phyloP scores from a whole-genome alignment of 2,113 vertebrate species.

The Prochilodus magdalenae region DNA sequence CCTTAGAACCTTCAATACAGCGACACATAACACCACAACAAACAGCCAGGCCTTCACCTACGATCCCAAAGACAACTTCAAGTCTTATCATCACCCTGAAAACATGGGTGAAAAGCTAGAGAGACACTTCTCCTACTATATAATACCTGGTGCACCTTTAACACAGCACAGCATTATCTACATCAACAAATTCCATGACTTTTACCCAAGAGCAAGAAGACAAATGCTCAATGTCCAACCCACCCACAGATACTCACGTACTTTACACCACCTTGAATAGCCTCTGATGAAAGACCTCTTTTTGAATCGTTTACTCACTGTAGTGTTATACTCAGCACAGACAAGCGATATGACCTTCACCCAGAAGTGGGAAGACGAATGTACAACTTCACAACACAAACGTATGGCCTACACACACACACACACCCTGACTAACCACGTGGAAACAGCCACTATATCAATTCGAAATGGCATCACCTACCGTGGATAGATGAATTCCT shows the following conservation, averaged over 20 bases:
- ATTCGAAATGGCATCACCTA: conserved; percentile 43
- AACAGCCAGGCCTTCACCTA: conserved; percentile 22
- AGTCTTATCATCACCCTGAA: background rate
- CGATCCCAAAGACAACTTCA: background rate
- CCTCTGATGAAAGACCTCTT: conserved; percentile 26
- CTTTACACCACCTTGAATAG: background rate
- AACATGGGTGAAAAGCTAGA: background rate
- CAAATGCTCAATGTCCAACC: background rate
- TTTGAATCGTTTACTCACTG: conserved; percentile 20
- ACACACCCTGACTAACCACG: conserved; percentile 32
- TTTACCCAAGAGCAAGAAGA: conserved; percentile 1
- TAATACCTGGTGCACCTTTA: background rate
- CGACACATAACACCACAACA: background rate
- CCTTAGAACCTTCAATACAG: background rate
- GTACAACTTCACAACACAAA: conserved; percentile 12
- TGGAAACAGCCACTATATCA: conserved; percentile 41
- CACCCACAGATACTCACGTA: background rate
- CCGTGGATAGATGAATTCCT: conserved; percentile 44
- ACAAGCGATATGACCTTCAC: conserved; percentile 40
- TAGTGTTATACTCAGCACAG: conserved; percentile 1
- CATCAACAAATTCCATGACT: background rate
- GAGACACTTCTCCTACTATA: background rate
- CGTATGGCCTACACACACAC: background rate
- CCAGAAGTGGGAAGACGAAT: conserved; percentile 29
- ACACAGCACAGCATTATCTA: background rate